Percentiles rank a stretch among this genome's conserved stretches.
Evolutionary conservation across 1,140 invertebrate genomes (phyloP).

Genomic region (Meloidogyne chitwoodi): DNA sequence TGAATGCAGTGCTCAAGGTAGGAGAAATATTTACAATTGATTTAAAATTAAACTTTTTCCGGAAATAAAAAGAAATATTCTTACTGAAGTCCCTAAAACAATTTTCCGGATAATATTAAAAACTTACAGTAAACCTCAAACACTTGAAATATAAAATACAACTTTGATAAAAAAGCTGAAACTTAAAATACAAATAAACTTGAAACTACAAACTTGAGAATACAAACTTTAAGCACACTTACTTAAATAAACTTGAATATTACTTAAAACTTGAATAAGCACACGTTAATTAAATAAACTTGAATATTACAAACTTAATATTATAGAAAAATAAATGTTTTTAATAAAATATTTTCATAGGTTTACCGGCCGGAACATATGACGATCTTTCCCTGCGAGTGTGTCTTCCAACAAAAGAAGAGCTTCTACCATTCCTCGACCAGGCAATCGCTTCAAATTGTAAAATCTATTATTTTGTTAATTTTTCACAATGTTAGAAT

Average conservation of each 20-base stretch:
- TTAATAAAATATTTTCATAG: background rate
- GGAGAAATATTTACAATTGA: background rate
- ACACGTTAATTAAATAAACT: too few relatives aligned
- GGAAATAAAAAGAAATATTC: background rate
- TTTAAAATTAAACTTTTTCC: background rate
- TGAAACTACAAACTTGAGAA: too few relatives aligned
- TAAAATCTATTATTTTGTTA: constrained; percentile 12
- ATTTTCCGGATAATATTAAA: background rate
- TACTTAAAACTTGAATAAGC: too few relatives aligned
- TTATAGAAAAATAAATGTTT: background rate
- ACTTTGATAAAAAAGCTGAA: too few relatives aligned
- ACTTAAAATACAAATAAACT: too few relatives aligned
- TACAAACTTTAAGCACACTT: too few relatives aligned
- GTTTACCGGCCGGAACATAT: constrained; percentile 50
- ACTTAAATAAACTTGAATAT: too few relatives aligned
- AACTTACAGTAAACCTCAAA: too few relatives aligned
- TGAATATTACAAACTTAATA: too few relatives aligned
- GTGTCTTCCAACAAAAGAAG: constrained; percentile 57
- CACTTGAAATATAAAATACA: too few relatives aligned
- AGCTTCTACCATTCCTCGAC: constrained; percentile 56
- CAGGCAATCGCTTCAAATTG: constrained; percentile 36
- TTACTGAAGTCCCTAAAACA: too few relatives aligned
- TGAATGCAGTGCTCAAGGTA: constrained; percentile 45
- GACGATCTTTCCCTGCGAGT: constrained; percentile 55
- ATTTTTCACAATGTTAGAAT: constrained; percentile 43